Evolutionary conservation across 2,113 vertebrate species (phyloP), one percentile per base, ranked within the genome.

Genomic region (Enhydra lutris): DNA sequence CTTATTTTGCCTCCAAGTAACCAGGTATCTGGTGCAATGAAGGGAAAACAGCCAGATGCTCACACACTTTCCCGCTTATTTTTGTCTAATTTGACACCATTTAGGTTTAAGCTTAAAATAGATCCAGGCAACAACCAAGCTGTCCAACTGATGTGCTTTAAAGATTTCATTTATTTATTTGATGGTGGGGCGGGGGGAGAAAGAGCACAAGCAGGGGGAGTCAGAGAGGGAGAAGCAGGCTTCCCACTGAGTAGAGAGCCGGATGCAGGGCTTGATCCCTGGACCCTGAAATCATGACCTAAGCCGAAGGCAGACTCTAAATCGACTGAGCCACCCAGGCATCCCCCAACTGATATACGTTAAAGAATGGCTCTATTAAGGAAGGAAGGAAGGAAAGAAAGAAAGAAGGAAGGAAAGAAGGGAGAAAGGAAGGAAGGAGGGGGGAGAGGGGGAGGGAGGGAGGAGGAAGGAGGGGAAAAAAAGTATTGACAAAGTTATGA

Each of bases 41-140:
- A 47, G 45, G 18, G 14, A 36, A 96, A 88, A 84, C 24, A 74
- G 13, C 34, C 23, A 52, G n/a, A 55, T 26, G 14, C 17, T 42
- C 52, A 74, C 10, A 88, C 23, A 88, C 36, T 59, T 57, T 89
- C 74, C 24, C 63, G 26, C 63, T 97, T 94, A 74, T 52, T 94
- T 93, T 93, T 91, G 55, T 24, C 12, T 80, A 65, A 74, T 57
- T 89, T 93, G 81, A 67, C 57, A 94, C 18, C 24, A 71, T 39
- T 89, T 89, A 76, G 2, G 9, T 34, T 8, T 79, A 71, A 52
- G 2, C 21, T 84, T 80, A 74, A 92, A 71, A 74, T 36, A 85
- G 50, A 88, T 45, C 1, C 15, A 95, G 52, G 79, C 6, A 83
- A 69, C 47, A 96, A 83, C 23, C 4, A 83, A 17, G n/a, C 6